Evolutionary conservation across 2,888 invertebrate species (phyloP).

Genomic region (Brenthis ino): DNA sequence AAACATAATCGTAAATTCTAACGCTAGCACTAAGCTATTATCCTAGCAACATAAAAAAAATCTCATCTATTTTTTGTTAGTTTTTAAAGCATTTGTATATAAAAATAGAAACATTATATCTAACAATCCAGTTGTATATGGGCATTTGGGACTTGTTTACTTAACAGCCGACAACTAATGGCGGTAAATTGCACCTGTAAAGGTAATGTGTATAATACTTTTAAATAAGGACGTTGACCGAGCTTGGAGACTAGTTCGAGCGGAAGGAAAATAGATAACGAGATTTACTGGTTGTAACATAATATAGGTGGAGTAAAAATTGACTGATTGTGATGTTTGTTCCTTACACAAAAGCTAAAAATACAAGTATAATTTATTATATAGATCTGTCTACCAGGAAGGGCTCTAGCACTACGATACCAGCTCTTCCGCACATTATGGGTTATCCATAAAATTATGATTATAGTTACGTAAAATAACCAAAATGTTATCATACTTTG

Average conservation of each 20-base stretch:
- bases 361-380: not conserved
- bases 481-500: no score
- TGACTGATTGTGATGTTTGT: conserved; percentile 11
- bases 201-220: conserved; percentile 30
- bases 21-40: no score
- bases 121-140: not conserved
- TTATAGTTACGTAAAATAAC: no score
- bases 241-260: conserved; percentile 28
- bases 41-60: no score
- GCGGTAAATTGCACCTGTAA: conserved; percentile 17
- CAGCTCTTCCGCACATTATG: no score
- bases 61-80: no score
- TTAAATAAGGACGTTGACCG: conserved; percentile 39
- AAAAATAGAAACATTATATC: not conserved
- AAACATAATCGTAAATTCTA: no score
- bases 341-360: conserved; percentile 17
- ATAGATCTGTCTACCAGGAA: no score
- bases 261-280: conserved; percentile 40
- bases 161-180: conserved; percentile 8
- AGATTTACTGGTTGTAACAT: conserved; percentile 36
- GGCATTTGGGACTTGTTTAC: conserved; percentile 22
- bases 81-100: not conserved
- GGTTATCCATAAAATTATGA: no score
- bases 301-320: conserved; percentile 27
- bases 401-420: no score